Evolutionary conservation across 2,888 invertebrate species (phyloP), one percentile per base, ranked within the genome.

Genomic region (Amphipyra tragopoginis): DNA sequence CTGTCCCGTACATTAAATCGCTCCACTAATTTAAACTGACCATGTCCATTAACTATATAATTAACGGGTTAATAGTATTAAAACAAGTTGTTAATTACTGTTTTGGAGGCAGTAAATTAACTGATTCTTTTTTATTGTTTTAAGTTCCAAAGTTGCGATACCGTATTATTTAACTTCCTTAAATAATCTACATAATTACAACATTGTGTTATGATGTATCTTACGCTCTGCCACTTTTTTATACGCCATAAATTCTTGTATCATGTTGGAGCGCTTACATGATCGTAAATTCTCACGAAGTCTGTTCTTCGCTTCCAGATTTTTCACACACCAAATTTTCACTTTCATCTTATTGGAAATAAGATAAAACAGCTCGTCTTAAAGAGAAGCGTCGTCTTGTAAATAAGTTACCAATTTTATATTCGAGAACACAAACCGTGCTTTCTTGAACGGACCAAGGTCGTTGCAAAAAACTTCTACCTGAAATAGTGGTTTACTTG

Each of bases 391-490:
- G 60, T 54, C 55, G 55, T 68, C 42, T 72, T 70, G 73, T 80
- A 77, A 83, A 84, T 79, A 81, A 81, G 80, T 75, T 78, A 78
- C 74, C 66, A 80, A 71, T 82, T 36, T 11, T 77, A 82, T 74
- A 48, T 56, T 66, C 64, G 64, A 79, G 65, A 79, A 70, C 67
- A 72, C 60, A 64, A 63, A 77, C 73, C 61, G 75, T 74, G 82
- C 81, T 85, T 82, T 85, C 81, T 80, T 66, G 56, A 63, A 53
- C 72, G 56, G 53, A 29, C 65, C 84, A 86, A 88, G 88, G 86
- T 81, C 84, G 79, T 64, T 70, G 58, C 36, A 72, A 83, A 83
- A 83, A 83, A 84, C 79, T 65, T 77, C 81, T 85, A 86, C 84
- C 86, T 87, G 81, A 79, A 80, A 77, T 80, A 75, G 79, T 84